Base-by-base conservation (phyloP, 2,888 invertebrate genomes). In the Sclerodermus sp. region DNA sequence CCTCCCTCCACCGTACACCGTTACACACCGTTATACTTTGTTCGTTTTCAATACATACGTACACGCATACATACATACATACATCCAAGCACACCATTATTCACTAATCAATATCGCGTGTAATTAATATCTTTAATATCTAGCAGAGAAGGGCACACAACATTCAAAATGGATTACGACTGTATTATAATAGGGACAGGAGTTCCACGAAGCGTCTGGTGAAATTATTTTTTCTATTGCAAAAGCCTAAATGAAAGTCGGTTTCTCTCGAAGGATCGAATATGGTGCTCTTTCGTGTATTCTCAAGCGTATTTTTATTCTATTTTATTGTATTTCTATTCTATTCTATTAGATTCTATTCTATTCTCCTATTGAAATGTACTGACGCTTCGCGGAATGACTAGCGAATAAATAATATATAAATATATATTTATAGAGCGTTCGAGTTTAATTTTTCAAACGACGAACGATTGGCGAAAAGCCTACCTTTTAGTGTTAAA, bases 401-500 rank as follows among this genome's bases (percentile, higher is more conserved):
- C 63, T 60, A 23, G 48, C 60, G 62, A 62, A 62, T 57, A 51
- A 63, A 70, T 64, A 64, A 62, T 62, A 57, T 52, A 66, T 53
- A 46, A 46, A 55, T 55, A 64, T 70, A 67, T 68, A 71, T 73
- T 68, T 70, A 70, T 67, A 66, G 67, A 61, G 66, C 62, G 64
- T 69, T 69, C 59, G 65, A 66, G 68, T 72, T 66, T 65, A 62
- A 73, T 71, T 75, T 74, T 73, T 62, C 67, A 69, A 62, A 67
- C 57, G 54, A 60, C n/a, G 43, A 51, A 47, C 51, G 48, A 57
- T 57, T 51, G 66, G 66, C 62, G 58, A 68, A 64, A 67, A 66
- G 68, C 67, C 64, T 71, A 74, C 66, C 60, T 70, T 67, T 67
- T 74, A 74, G 70, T 60, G 53, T 55, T 68, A 62, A 68, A n/a